These are phyloP conservation scores for Phylloscopus trochiloides DNA, from an alignment of 2,113 vertebrate genomes.

Conservation along the genomic window DNA sequence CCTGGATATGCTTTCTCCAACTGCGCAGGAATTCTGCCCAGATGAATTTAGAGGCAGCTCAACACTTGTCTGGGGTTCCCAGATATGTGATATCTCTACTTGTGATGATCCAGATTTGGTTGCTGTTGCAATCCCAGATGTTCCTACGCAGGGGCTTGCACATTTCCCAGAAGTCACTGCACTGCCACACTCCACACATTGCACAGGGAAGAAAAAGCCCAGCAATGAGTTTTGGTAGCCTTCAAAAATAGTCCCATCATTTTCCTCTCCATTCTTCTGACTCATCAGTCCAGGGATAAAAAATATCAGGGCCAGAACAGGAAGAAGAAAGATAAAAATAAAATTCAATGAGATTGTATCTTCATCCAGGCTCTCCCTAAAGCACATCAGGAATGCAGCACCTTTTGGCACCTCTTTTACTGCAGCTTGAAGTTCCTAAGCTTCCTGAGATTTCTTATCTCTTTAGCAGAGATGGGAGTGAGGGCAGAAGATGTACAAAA, in stretches of 20 bases:
- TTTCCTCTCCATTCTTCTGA: background rate
- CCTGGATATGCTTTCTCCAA: slow-evolving; percentile 55
- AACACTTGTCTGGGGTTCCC: slow-evolving; percentile 11
- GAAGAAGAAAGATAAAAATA: background rate
- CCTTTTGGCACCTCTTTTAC: background rate
- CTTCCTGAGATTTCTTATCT: background rate
- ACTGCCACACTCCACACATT: background rate
- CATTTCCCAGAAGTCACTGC: background rate
- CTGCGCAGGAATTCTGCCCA: background rate
- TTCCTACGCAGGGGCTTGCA: background rate
- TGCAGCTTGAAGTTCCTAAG: background rate
- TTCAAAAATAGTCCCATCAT: background rate
- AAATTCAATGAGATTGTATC: background rate
- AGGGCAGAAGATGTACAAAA: background rate
- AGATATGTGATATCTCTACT: background rate
- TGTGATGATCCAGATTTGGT: background rate
- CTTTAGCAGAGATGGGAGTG: background rate
- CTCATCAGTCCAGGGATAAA: background rate
- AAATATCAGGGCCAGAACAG: background rate
- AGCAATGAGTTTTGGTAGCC: background rate
- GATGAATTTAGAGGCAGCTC: slow-evolving; percentile 23
- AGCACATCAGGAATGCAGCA: background rate
- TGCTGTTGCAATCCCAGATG: background rate
- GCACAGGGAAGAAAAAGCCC: background rate
- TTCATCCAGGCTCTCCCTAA: background rate